These are phyloP conservation scores for Apostichopus leukothele DNA, from an alignment of 53 echinoderm and acorn worm genomes.

Conservation along the genomic window DNA sequence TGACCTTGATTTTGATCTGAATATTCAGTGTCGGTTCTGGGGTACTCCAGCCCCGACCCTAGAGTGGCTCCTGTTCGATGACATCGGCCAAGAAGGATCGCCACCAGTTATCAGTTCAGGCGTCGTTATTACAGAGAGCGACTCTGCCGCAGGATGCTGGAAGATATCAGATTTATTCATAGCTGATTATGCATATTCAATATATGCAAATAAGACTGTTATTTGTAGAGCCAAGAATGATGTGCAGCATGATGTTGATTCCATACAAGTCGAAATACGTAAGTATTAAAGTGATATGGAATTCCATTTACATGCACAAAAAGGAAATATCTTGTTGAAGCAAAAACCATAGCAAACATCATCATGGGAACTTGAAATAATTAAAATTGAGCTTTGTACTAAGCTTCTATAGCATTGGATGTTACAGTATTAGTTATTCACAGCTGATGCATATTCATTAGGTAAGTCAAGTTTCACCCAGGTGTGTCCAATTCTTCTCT, in stretches of 20 bases:
- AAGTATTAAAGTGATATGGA: background rate
- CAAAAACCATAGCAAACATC: no score
- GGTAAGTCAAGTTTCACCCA: no score
- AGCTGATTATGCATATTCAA: slow-evolving; percentile 7
- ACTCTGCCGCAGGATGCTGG: slow-evolving; percentile 5
- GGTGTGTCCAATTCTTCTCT: no score
- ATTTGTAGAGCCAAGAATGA: slow-evolving; percentile 9
- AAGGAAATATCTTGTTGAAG: no score
- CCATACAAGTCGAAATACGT: background rate
- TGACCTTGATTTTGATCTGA: background rate
- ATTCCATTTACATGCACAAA: no score
- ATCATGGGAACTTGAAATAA: no score
- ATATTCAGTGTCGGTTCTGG: background rate
- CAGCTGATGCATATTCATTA: no score
- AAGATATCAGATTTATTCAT: background rate
- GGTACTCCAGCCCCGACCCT: slow-evolving; percentile 16
- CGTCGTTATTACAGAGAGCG: background rate
- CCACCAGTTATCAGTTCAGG: background rate
- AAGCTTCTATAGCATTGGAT: no score
- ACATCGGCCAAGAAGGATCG: background rate
- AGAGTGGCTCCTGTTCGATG: slow-evolving; percentile 8
- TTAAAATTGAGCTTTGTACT: no score
- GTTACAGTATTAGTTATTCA: no score
- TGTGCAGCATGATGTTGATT: background rate
- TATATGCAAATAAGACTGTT: slow-evolving; percentile 1